These are phyloP conservation scores for Sphenopsis melanotis DNA, from an alignment of 2,797 vertebrate genomes.

Conservation along the genomic window DNA sequence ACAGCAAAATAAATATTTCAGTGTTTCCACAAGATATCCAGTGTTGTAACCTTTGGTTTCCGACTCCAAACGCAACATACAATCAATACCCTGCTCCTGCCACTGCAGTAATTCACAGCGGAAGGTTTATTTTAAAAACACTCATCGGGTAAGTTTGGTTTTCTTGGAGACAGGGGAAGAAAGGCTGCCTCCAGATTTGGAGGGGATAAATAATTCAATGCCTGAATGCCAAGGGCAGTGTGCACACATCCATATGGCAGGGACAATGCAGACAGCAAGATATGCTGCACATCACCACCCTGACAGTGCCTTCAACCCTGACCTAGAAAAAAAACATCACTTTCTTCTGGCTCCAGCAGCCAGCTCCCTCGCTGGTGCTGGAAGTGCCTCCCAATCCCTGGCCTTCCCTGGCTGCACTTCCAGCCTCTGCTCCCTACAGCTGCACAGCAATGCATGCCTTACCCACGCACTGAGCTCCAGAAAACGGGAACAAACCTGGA, in stretches of 20 bases:
- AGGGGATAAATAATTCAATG: slow-evolving; percentile 70
- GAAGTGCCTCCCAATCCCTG: background rate
- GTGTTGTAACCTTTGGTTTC: background rate
- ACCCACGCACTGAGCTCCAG: fast-evolving
- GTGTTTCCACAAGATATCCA: background rate
- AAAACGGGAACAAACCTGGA: fast-evolving
- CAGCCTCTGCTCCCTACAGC: background rate
- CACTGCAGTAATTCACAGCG: background rate
- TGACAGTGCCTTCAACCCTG: slow-evolving; percentile 29
- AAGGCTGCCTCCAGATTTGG: slow-evolving; percentile 46
- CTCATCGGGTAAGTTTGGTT: background rate
- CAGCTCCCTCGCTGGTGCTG: background rate
- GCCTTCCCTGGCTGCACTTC: background rate
- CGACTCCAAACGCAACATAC: background rate
- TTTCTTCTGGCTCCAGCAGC: background rate
- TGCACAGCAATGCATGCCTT: fast-evolving
- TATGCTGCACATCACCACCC: slow-evolving; percentile 20
- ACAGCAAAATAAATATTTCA: background rate
- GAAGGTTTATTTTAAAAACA: slow-evolving; percentile 11
- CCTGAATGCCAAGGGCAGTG: slow-evolving; percentile 60
- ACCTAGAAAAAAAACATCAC: slow-evolving; percentile 8
- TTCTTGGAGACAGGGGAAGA: slow-evolving; percentile 11
- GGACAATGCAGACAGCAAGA: slow-evolving; percentile 40
- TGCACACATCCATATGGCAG: slow-evolving; percentile 47
- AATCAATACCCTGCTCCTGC: background rate